These are phyloP conservation scores for Pediacus dermestoides DNA, from an alignment of 2,888 invertebrate species.

Conservation along the genomic window DNA sequence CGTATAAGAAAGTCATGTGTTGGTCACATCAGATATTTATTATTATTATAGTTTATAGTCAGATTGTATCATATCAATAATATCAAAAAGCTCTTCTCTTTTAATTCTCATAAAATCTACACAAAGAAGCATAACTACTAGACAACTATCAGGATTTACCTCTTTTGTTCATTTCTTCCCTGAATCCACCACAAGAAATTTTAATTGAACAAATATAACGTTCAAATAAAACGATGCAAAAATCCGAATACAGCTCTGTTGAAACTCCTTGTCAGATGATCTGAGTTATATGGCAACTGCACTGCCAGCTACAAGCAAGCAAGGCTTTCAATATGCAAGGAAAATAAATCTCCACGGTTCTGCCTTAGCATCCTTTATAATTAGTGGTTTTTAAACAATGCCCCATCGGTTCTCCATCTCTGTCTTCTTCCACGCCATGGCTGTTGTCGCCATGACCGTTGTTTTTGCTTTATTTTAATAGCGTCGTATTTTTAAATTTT, in stretches of 20 bases:
- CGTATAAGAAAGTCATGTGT: no score
- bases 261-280: constrained; percentile 45
- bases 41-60: no score
- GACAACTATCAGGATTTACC: no score
- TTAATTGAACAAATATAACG: no score
- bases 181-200: no score
- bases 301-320: constrained; percentile 43
- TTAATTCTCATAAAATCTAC: no score
- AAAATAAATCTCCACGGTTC: constrained; percentile 49
- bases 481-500: constrained; percentile 38
- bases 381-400: constrained; percentile 52
- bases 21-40: no score
- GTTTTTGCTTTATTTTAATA: constrained; percentile 42
- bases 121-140: no score
- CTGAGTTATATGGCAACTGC: constrained; percentile 50
- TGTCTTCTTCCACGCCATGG: constrained; percentile 31
- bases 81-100: no score
- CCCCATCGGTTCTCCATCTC: constrained; percentile 22
- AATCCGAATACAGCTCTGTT: constrained; percentile 36
- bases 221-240: no score
- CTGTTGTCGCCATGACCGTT: constrained; percentile 35
- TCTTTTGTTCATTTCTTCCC: no score
- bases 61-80: no score
- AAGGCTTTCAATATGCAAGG: constrained; percentile 51
- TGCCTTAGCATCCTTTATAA: constrained; percentile 46